Evolutionary conservation across 1,140 invertebrate species (phyloP).

Genomic region (Chlorops oryzae): DNA sequence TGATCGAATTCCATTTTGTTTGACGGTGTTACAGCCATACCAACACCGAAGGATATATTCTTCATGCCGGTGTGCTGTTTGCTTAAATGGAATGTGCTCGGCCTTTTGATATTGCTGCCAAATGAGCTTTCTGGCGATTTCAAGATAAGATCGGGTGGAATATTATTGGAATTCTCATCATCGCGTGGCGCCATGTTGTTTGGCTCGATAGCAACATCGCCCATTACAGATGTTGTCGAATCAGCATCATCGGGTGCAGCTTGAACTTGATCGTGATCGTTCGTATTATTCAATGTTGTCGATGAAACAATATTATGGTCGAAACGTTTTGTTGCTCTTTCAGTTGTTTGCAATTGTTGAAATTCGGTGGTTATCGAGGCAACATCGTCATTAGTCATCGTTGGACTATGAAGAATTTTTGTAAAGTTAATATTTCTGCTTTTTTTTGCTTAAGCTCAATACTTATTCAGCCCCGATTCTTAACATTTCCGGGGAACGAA

Average conservation of each 20-base stretch:
- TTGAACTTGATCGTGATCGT: not conserved
- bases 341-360: conserved; percentile 21
- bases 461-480: too few species aligned
- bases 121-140: conserved; percentile 33
- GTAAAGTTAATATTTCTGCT: too few species aligned
- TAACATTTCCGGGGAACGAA: too few species aligned
- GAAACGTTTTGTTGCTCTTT: too few species aligned
- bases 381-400: conserved; percentile 19
- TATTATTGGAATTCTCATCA: too few species aligned
- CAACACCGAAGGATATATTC: conserved; percentile 43
- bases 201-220: too few species aligned
- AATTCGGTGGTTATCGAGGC: conserved; percentile 27
- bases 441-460: too few species aligned
- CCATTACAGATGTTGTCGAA: not conserved
- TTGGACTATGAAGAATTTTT: too few species aligned
- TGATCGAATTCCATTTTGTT: conserved; percentile 46
- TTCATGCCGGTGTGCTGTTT: conserved; percentile 47
- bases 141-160: too few species aligned
- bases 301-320: too few species aligned
- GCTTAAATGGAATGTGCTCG: conserved; percentile 36
- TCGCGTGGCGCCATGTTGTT: too few species aligned
- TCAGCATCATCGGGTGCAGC: not conserved
- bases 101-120: conserved; percentile 24
- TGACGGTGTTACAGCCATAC: conserved; percentile 41
- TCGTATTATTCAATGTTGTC: too few species aligned